Percentiles rank a stretch among this genome's conserved stretches.
Conservation (phyloP, 2,888 invertebrate genomes). For the Pachydiplax longipennis region DNA sequence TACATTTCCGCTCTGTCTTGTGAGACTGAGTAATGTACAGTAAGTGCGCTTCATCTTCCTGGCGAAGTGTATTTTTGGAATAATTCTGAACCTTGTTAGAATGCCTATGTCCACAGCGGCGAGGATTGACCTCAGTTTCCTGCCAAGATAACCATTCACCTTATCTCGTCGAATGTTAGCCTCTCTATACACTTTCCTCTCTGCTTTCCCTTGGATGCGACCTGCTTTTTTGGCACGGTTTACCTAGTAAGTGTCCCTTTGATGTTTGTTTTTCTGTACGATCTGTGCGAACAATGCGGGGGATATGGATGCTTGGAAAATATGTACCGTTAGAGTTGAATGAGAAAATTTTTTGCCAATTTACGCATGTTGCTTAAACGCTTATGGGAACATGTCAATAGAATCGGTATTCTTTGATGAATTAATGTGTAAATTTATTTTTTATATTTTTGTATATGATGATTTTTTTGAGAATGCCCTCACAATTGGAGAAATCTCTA, state of each 20-base stretch:
- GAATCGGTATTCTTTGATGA: too few species aligned
- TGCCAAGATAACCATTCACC: slow-evolving; percentile 16
- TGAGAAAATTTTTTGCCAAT: too few species aligned
- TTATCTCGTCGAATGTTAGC: not conserved
- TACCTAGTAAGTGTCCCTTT: not conserved
- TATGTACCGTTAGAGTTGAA: too few species aligned
- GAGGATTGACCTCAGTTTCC: not conserved
- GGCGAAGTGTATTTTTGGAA: slow-evolving; percentile 9
- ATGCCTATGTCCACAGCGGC: not conserved
- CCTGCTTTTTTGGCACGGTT: not conserved
- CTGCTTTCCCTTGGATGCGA: not conserved
- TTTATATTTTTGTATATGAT: too few species aligned
- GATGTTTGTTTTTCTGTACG: not conserved
- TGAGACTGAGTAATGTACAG: not conserved
- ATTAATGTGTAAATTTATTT: too few species aligned
- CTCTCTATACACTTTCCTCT: not conserved
- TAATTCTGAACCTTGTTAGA: not conserved
- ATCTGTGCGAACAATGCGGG: not conserved
- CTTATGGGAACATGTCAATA: too few species aligned
- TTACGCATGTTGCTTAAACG: too few species aligned
- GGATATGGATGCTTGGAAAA: too few species aligned
- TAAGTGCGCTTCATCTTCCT: slow-evolving; percentile 3
- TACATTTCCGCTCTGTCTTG: not conserved
- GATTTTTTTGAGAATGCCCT: too few species aligned
- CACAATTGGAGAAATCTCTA: too few species aligned